phyloP scores from a whole-genome alignment of 2,888 invertebrate genomes.

The Netelia inedita region DNA sequence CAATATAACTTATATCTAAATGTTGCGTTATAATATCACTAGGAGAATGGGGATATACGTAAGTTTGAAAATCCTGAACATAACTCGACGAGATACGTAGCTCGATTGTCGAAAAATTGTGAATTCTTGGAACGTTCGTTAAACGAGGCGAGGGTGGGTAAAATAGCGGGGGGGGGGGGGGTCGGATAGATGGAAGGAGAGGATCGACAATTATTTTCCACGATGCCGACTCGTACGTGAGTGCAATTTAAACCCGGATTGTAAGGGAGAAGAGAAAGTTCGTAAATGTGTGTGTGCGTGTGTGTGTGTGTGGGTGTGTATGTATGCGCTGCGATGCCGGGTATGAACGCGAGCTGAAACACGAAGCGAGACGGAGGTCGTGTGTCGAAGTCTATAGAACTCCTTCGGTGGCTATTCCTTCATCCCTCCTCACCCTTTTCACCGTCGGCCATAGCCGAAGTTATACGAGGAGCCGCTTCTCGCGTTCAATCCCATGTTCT shows the following conservation, averaged over 20 bases:
- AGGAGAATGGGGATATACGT: background rate
- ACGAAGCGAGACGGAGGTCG: slow-evolving; percentile 32
- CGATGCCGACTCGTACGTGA: slow-evolving; percentile 68
- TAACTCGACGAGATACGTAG: slow-evolving; percentile 49
- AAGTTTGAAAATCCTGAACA: slow-evolving; percentile 36
- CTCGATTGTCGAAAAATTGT: slow-evolving; percentile 52
- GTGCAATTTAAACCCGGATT: slow-evolving; percentile 56
- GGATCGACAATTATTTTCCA: slow-evolving; percentile 69
- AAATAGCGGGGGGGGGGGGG: background rate
- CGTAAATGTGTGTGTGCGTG: slow-evolving; percentile 7
- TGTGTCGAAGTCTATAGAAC: slow-evolving; percentile 44
- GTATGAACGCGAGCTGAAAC: slow-evolving; percentile 41
- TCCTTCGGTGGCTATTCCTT: slow-evolving; percentile 48
- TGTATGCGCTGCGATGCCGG: background rate
- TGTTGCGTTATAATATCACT: too few species aligned
- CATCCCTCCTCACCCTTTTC: slow-evolving; percentile 14
- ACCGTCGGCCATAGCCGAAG: slow-evolving; percentile 19
- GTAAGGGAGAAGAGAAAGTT: slow-evolving; percentile 51
- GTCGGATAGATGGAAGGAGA: slow-evolving; percentile 21
- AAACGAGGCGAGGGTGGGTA: slow-evolving; percentile 53
- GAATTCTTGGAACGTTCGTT: slow-evolving; percentile 64
- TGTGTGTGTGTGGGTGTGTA: slow-evolving; percentile 20
- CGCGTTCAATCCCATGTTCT: slow-evolving; percentile 39
- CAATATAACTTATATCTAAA: too few species aligned
- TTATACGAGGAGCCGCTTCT: slow-evolving; percentile 17